Evolutionary conservation across 2,888 invertebrate species (phyloP).

Genomic region (Diarsia rubi): DNA sequence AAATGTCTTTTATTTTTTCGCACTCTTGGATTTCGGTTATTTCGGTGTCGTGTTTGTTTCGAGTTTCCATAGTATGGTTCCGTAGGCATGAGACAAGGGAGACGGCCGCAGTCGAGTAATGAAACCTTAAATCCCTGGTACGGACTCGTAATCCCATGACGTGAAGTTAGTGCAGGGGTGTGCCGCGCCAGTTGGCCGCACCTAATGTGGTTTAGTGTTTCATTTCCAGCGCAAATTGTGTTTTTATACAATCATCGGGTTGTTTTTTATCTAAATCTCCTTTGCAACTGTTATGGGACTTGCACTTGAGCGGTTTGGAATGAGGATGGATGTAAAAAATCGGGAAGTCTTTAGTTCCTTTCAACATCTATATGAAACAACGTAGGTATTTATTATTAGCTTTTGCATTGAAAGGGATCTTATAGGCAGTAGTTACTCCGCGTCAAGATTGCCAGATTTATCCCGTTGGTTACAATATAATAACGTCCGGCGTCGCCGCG

Average conservation of each 20-base stretch:
- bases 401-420: not conserved
- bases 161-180: conserved; percentile 86
- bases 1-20: not conserved
- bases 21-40: not conserved
- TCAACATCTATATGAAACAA: not conserved
- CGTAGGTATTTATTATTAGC: not conserved
- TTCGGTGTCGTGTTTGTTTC: conserved; percentile 32
- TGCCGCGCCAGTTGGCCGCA: conserved; percentile 84
- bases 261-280: conserved; percentile 82
- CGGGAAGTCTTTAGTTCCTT: conserved; percentile 7
- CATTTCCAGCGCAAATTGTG: conserved; percentile 88
- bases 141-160: conserved; percentile 90
- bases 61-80: conserved; percentile 66
- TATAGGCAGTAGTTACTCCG: not conserved
- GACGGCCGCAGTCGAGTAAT: conserved; percentile 83
- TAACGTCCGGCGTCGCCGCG: no score
- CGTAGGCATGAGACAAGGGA: conserved; percentile 65
- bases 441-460: not conserved
- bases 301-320: conserved; percentile 31
- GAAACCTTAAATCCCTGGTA: conserved; percentile 91
- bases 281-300: conserved; percentile 68
- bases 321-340: conserved; percentile 28
- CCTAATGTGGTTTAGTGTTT: conserved; percentile 90
- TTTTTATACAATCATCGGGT: conserved; percentile 82
- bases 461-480: no score